Evolutionary conservation across 37 sponge, comb jelly and placozoan species (phyloP).

Genomic region (Petrosia ficiformis): DNA sequence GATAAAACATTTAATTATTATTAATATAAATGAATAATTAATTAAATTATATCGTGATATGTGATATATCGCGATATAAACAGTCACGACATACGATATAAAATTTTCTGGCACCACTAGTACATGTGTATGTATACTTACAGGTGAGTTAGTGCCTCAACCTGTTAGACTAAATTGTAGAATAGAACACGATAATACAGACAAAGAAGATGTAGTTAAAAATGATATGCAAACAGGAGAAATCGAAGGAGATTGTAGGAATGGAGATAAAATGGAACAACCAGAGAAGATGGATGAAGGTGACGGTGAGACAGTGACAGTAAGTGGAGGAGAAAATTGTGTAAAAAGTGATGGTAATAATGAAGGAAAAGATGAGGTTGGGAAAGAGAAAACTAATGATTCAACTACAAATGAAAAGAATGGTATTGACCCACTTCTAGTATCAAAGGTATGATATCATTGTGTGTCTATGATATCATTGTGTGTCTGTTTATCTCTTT

Average conservation of each 20-base stretch:
- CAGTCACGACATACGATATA: too few relatives aligned
- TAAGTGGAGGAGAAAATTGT: conserved; percentile 7
- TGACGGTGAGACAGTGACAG: too few relatives aligned
- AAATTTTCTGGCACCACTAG: too few relatives aligned
- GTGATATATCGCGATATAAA: too few relatives aligned
- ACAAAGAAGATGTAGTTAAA: not conserved
- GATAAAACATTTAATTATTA: too few relatives aligned
- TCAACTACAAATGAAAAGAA: too few relatives aligned
- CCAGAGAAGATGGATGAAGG: too few relatives aligned
- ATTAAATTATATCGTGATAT: too few relatives aligned
- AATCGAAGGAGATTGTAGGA: conserved; percentile 15
- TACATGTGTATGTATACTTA: not conserved
- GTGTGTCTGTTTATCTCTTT: not conserved
- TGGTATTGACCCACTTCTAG: too few relatives aligned
- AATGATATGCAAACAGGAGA: conserved; percentile 7
- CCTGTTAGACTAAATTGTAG: not conserved
- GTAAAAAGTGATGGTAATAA: not conserved
- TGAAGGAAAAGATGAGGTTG: conserved; percentile 6
- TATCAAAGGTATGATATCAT: too few relatives aligned
- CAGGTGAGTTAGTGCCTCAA: not conserved
- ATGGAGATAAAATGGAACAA: not conserved
- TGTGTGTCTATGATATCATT: not conserved
- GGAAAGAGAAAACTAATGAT: not conserved
- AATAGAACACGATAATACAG: not conserved
- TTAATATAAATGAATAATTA: too few relatives aligned